These are phyloP conservation scores for Pristiophorus japonicus DNA, from an alignment of 2,113 vertebrate species.

Conservation along the genomic window DNA sequence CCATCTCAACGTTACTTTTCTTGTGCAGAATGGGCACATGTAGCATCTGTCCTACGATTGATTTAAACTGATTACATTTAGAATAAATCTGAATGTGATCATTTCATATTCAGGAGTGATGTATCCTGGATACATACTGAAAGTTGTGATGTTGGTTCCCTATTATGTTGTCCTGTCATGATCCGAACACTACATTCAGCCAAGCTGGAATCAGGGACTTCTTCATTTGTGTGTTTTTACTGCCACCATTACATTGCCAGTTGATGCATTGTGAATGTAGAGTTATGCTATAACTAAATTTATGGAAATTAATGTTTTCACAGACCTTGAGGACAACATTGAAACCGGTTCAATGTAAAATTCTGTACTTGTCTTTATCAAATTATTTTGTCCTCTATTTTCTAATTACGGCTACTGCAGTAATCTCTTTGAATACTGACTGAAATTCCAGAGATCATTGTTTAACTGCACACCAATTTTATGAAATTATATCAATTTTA, in stretches of 20 bases:
- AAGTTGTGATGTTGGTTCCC: neutral
- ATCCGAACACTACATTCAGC: neutral
- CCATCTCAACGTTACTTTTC: too few species aligned
- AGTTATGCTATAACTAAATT: neutral
- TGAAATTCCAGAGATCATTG: neutral
- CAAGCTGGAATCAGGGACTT: neutral
- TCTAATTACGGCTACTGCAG: neutral
- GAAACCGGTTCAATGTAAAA: neutral
- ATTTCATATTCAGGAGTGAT: neutral
- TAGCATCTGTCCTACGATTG: neutral
- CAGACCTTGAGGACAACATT: neutral
- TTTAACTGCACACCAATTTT: neutral
- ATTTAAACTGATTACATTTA: neutral
- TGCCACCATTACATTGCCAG: neutral
- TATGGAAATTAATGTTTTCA: neutral
- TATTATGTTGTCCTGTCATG: neutral
- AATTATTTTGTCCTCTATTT: neutral
- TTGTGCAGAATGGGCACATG: neutral
- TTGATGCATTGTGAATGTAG: neutral
- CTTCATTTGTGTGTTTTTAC: neutral
- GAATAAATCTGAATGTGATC: neutral
- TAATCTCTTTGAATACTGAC: neutral
- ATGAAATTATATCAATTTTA: neutral
- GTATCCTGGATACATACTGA: neutral
- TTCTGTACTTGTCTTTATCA: neutral